Base-by-base conservation (phyloP, 2,113 vertebrate species). In the Anthoscopus minutus region DNA sequence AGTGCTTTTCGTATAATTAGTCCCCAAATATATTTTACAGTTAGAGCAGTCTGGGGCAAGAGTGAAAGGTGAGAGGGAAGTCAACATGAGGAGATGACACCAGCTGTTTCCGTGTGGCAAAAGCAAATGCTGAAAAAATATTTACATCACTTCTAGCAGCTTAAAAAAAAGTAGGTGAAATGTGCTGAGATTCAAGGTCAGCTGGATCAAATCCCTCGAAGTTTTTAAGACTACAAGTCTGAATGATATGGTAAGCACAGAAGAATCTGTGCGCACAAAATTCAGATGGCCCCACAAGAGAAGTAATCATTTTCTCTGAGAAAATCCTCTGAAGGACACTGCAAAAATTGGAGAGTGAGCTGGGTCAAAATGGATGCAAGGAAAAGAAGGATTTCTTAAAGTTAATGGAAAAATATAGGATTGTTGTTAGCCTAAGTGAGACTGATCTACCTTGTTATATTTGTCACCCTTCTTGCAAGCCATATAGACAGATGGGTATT, bases 11-110 rank as follows among this genome's bases (percentile, higher is more conserved):
- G 28, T 2, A 20, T 20, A 65, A 11, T 42, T 84, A 18, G 7
- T 71, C 22, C n/a, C 53, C 44, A 76, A 35, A 61, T 53, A 20
- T n/a, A 33, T 72, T 89, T 87, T 76, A 31, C 28, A 57, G 16
- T 69, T 61, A 57, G 22, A 80, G 33, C 73, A 76, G 38, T n/a
- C 57, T 44, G 25, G 6, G 12, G 11, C 4, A 17, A 4, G 57
- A 23, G 17, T 0, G 0, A 4, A 4, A 14, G 2, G 2, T 6
- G 11, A 51, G 8, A 7, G 14, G 7, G 7, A 65, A 48, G 37
- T 51, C 31, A 82, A 8, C 5, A 30, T 56, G 54, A 62, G 14
- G 33, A 92, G 27, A 27, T 77, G 22, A 9, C 54, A 22, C 38
- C 44, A 33, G 23, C 25, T 2, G 2, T 50, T 92, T 91, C n/a